Base-by-base conservation (phyloP, 2,113 vertebrate species). In the Nycticebus coucang region DNA sequence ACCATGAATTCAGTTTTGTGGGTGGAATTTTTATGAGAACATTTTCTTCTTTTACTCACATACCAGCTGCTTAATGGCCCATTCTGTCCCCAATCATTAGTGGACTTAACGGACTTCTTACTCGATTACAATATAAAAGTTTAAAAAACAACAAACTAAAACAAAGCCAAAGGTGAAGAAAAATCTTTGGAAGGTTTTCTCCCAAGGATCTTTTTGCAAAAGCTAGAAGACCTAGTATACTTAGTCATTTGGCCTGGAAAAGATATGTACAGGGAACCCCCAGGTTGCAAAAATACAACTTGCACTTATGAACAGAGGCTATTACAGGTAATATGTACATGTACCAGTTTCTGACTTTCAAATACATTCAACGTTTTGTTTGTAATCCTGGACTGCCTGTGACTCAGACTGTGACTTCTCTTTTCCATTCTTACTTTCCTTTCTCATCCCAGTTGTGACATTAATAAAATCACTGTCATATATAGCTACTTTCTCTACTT, bases 21-120 rank as follows among this genome's bases (percentile, higher is more conserved):
- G 85, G 35, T 97, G 92, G 69, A 66, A 57, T 89, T 81, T 97
- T 95, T 87, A 87, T 82, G 28, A 84, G 30, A 95, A 79, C 12
- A 0, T 89, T 89, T 90, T 45, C 57, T 84, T 83, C 28, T 50
- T 75, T 91, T 62, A 53, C 13, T 79, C 7, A 57, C 14, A 41
- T 4, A 0, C 7, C 74, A 2, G 10, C 7, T 60, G 66, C 22
- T 68, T 50, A 93, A 89, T 94, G 77, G 19, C 71, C 14, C 7
- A 72, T 41, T 87, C 95, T 92, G 37, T 82, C 26, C 28, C 81
- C 78, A 94, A 14, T 96, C 91, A 93, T 33, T 87, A 96, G 45
- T 5, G n/a, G 8, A 37, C 26, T 87, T 88, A 82, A 82, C 37
- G 33, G 41, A 74, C 8, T 60, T 50, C 11, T 60, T 50, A 55